phyloP scores from a whole-genome alignment of 2,888 invertebrate genomes.

The Synanthedon myopaeformis region DNA sequence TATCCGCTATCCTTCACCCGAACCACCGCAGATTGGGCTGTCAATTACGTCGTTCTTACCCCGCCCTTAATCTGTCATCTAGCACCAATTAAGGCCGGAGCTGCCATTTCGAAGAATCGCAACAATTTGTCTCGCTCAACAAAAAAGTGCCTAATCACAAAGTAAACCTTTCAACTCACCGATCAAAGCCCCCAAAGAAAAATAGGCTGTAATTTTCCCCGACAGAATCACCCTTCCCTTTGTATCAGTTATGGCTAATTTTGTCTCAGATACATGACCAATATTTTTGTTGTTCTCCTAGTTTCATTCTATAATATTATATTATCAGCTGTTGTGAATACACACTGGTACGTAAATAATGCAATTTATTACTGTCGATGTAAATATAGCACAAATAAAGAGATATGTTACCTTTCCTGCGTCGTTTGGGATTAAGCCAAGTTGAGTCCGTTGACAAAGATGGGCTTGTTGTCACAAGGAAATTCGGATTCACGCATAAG shows the following conservation, averaged over 20 bases:
- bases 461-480: conserved; percentile 37
- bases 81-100: conserved; percentile 60
- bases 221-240: conserved; percentile 7
- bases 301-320: conserved; percentile 2
- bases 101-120: conserved; percentile 39
- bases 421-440: conserved; percentile 57
- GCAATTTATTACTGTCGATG: conserved; percentile 39
- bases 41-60: conserved; percentile 61
- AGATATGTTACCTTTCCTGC: conserved; percentile 47
- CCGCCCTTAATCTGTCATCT: conserved; percentile 63
- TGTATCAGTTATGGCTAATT: conserved; percentile 6
- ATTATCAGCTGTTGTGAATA: conserved; percentile 2
- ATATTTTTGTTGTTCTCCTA: conserved; percentile 7
- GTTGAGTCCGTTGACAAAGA: conserved; percentile 44
- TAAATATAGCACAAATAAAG: conserved; percentile 48
- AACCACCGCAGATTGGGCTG: conserved; percentile 53
- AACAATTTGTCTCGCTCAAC: conserved; percentile 44
- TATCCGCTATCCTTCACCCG: conserved; percentile 38
- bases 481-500: conserved; percentile 30
- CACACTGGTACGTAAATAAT: conserved; percentile 8
- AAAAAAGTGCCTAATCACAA: conserved; percentile 12
- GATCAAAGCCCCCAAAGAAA: conserved; percentile 1
- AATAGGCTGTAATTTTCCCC: conserved; percentile 6
- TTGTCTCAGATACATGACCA: conserved; percentile 6
- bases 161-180: conserved; percentile 1